A percentile compares a stretch with the other conserved stretches of the same genome.
Evolutionary conservation across 2,888 invertebrate genomes (phyloP).

Genomic region (Drosophila dives): DNA sequence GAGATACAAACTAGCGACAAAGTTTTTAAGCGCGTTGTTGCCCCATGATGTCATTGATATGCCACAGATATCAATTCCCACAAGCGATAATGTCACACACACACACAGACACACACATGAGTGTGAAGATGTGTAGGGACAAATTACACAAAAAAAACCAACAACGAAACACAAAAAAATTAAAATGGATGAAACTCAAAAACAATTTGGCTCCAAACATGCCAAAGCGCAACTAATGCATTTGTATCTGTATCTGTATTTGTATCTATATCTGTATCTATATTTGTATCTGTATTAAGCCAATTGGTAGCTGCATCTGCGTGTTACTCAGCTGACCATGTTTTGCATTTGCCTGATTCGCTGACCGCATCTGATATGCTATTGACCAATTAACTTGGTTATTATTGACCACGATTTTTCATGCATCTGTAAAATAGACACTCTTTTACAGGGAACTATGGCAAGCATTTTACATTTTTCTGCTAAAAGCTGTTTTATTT

Average conservation of each 20-base stretch:
- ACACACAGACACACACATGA: not conserved
- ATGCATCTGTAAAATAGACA: conserved; percentile 11
- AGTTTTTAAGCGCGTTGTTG: conserved; percentile 21
- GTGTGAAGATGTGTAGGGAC: not conserved
- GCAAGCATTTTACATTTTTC: too few relatives aligned
- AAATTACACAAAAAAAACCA: not conserved
- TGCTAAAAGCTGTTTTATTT: too few relatives aligned
- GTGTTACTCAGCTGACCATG: not conserved
- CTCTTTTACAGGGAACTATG: conserved; percentile 16
- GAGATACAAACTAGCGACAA: conserved; percentile 18
- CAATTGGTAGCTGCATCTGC: not conserved
- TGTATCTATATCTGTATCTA: conserved; percentile 7
- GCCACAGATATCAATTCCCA: conserved; percentile 26
- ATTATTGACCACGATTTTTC: conserved; percentile 3
- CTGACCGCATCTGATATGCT: conserved; percentile 66
- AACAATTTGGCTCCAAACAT: not conserved
- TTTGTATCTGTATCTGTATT: not conserved
- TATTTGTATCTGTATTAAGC: not conserved
- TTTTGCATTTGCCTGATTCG: conserved; percentile 30
- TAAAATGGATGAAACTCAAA: conserved; percentile 2
- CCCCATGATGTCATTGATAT: conserved; percentile 26
- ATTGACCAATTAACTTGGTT: conserved; percentile 67
- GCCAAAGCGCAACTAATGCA: not conserved
- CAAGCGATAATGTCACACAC: conserved; percentile 11
- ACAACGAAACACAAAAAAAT: not conserved